These are phyloP conservation scores for Allygus modestus DNA, from an alignment of 2,888 invertebrate genomes.

Conservation along the genomic window DNA sequence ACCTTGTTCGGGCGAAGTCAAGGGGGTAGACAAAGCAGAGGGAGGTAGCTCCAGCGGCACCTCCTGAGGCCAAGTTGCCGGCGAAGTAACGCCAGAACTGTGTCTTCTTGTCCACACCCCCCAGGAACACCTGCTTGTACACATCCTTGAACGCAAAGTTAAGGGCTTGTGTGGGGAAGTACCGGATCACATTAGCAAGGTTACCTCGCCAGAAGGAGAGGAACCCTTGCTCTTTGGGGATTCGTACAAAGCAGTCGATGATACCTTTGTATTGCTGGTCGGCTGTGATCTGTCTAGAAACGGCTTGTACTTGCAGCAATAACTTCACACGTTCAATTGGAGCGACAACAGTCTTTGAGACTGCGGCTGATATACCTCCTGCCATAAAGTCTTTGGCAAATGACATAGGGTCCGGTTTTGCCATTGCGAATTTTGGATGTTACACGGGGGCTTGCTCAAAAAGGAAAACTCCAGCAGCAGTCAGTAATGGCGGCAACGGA, in stretches of 20 bases:
- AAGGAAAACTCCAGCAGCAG: no score
- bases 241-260: slow-evolving; percentile 82
- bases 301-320: slow-evolving; percentile 83
- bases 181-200: slow-evolving; percentile 87
- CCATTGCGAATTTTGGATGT: slow-evolving; percentile 57
- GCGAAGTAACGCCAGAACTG: slow-evolving; percentile 84
- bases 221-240: slow-evolving; percentile 83
- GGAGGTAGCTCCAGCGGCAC: slow-evolving; percentile 87
- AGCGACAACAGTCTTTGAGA: slow-evolving; percentile 84
- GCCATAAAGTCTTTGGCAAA: slow-evolving; percentile 81
- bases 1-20: slow-evolving; percentile 85
- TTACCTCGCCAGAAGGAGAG: slow-evolving; percentile 87
- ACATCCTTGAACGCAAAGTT: slow-evolving; percentile 90
- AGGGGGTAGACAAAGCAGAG: slow-evolving; percentile 87
- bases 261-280: slow-evolving; percentile 86
- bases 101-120: slow-evolving; percentile 84
- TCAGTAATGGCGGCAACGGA: no score
- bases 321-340: slow-evolving; percentile 85
- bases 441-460: slow-evolving; percentile 32
- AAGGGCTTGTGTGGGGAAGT: slow-evolving; percentile 87
- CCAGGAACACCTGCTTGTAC: slow-evolving; percentile 84
- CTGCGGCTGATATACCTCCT: slow-evolving; percentile 84
- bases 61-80: slow-evolving; percentile 87
- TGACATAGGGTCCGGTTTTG: slow-evolving; percentile 72
- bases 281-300: slow-evolving; percentile 80